Conservation (phyloP, 2,888 invertebrate species). For the Mylabris sibirica region DNA sequence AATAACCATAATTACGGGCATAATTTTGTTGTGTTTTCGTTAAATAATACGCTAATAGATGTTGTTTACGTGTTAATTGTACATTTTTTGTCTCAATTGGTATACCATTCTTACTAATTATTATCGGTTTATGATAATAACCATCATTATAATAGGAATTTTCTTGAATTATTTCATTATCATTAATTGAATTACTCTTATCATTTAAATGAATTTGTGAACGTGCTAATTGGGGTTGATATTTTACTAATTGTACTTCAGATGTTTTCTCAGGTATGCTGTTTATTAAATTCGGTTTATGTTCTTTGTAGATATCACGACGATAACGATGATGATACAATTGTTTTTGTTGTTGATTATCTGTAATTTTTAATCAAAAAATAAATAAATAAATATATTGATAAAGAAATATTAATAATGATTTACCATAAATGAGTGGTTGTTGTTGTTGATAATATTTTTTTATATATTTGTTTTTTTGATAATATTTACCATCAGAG, state of each 20-base stretch:
- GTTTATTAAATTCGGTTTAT: slow-evolving; percentile 22
- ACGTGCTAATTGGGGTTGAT: slow-evolving; percentile 33
- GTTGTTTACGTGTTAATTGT: slow-evolving; percentile 31
- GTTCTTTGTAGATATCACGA: slow-evolving; percentile 17
- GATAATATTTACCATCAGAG: slow-evolving; percentile 22
- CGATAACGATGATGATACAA: slow-evolving; percentile 14
- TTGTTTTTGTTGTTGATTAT: neutral
- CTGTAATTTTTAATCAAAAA: neutral
- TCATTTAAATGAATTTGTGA: slow-evolving; percentile 21
- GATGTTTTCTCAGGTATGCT: slow-evolving; percentile 37
- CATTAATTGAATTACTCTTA: slow-evolving; percentile 20
- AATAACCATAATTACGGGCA: slow-evolving; percentile 13
- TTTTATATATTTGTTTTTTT: neutral
- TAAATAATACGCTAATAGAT: slow-evolving; percentile 29
- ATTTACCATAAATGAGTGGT: neutral
- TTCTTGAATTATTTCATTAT: neutral
- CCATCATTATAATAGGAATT: slow-evolving; percentile 18
- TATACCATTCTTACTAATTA: slow-evolving; percentile 36
- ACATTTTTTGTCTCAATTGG: slow-evolving; percentile 38
- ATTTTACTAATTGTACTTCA: slow-evolving; percentile 37
- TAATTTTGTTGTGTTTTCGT: slow-evolving; percentile 20
- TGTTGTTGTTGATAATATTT: slow-evolving; percentile 8
- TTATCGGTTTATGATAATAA: slow-evolving; percentile 34
- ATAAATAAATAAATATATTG: neutral
- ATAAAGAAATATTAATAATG: neutral